Evolutionary conservation across 2,113 vertebrate genomes (phyloP), one percentile per base, ranked within the genome.

Genomic region (Narcine bancroftii): DNA sequence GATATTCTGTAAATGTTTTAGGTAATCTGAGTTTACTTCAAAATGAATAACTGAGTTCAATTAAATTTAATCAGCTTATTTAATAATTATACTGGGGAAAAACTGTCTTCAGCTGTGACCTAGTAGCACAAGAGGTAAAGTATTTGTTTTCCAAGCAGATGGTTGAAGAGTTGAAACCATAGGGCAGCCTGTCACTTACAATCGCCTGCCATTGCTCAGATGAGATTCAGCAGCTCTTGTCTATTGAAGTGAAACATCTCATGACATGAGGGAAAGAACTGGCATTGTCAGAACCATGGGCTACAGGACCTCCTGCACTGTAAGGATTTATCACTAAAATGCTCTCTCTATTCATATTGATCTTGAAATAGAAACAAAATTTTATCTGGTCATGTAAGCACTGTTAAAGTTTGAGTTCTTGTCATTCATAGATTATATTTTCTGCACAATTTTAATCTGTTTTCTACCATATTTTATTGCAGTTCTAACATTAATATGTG

Each of bases 171-270:
- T 69, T 91, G 89, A 91, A 89, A 91, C 29, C 89, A 91, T 13
- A 91, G 89, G 89, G 89, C 63, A 91, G 65, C 42, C 89, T 91
- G 63, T 66, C 65, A 91, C 89, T 91, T 69, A n/a, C 63, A 91
- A 91, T 91, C 42, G 63, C 65, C 65, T 69, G 89, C 39, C 63
- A 69, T 39, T 45, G 36, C 65, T 91, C 60, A 69, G 89, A 91
- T 91, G 63, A 91, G 89, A 47, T 91, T 91, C 65, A 69, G 65
- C 63, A 69, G 89, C 42, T 91, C 89, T 69, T 69, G 65, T 69
- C 24, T 69, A 42, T 65, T 47, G 89, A 69, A 91, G 89, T 91
- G 89, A 91, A 91, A 47, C 65, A 91, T 69, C 39, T 69, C 89
- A 91, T 91, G 36, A 69, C 89, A 69, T 91, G 29, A 69, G 89